Evolutionary conservation across 1,140 invertebrate species (phyloP).

Genomic region (Orussus abietinus): DNA sequence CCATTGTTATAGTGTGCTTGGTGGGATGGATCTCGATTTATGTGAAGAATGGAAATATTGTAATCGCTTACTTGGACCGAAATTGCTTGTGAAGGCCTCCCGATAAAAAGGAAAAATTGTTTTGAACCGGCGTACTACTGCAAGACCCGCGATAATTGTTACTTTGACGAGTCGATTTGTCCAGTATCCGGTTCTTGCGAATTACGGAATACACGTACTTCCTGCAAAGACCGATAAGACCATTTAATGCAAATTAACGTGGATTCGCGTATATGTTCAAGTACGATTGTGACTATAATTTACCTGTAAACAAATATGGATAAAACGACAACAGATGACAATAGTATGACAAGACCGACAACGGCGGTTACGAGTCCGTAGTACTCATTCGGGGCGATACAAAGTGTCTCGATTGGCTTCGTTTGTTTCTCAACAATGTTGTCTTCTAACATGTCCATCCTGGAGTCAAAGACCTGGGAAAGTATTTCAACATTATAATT

Average conservation of each 20-base stretch:
- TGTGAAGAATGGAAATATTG: too few relatives aligned
- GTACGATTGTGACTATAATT: slow-evolving; percentile 10
- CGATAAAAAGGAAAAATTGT: slow-evolving; percentile 47
- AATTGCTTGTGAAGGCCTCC: slow-evolving; percentile 43
- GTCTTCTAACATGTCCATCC: slow-evolving; percentile 67
- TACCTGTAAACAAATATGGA: slow-evolving; percentile 68
- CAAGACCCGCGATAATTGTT: slow-evolving; percentile 33
- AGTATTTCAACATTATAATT: too few relatives aligned
- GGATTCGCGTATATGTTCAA: slow-evolving; percentile 1
- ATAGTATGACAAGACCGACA: slow-evolving; percentile 64
- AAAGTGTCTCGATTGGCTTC: slow-evolving; percentile 62
- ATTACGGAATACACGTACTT: slow-evolving; percentile 46
- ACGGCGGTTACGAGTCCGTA: slow-evolving; percentile 72
- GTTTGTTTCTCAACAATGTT: slow-evolving; percentile 57
- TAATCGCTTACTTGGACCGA: slow-evolving; percentile 40
- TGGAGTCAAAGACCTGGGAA: slow-evolving; percentile 68
- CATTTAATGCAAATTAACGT: slow-evolving; percentile 3
- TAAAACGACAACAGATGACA: slow-evolving; percentile 62
- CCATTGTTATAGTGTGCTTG: too few relatives aligned
- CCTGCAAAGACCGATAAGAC: slow-evolving; percentile 22
- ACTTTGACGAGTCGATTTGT: slow-evolving; percentile 36
- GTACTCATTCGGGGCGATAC: slow-evolving; percentile 70
- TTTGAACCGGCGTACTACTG: slow-evolving; percentile 28
- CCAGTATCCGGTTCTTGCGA: slow-evolving; percentile 41
- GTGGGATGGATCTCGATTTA: too few relatives aligned